Evolutionary conservation across 2,113 vertebrate species (phyloP).

Genomic region (Sturnus vulgaris): DNA sequence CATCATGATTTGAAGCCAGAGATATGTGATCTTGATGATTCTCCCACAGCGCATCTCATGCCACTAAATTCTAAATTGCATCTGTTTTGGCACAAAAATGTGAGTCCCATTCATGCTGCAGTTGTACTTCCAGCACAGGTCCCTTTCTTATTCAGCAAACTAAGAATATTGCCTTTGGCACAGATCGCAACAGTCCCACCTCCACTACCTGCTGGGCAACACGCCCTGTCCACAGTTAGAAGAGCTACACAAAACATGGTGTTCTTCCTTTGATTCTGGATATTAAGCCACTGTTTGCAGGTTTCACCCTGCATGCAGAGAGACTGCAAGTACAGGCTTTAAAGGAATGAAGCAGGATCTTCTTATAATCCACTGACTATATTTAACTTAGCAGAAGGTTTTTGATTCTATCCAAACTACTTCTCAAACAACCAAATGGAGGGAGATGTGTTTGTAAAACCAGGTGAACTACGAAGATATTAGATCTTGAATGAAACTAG

Average conservation of each 20-base stretch:
- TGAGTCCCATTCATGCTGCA: rapidly evolving
- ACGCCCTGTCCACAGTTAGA: background rate
- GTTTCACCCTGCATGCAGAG: background rate
- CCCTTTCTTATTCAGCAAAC: background rate
- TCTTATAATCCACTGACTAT: background rate
- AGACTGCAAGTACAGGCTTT: background rate
- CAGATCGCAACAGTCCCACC: rapidly evolving
- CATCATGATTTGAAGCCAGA: background rate
- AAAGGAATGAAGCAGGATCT: background rate
- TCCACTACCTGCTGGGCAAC: background rate
- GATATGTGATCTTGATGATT: rapidly evolving
- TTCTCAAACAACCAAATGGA: background rate
- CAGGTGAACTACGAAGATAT: background rate
- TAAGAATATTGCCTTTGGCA: background rate
- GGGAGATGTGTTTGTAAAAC: background rate
- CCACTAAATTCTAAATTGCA: background rate
- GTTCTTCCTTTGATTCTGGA: rapidly evolving
- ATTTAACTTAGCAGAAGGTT: background rate
- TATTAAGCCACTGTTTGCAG: background rate
- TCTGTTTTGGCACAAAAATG: background rate
- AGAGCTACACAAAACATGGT: rapidly evolving
- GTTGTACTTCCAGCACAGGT: background rate
- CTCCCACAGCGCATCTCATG: background rate
- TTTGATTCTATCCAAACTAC: background rate
- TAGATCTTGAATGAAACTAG: background rate